phyloP scores from a whole-genome alignment of 30 jellyfish, hydroid and myxozoan species.

The Aurelia coerulea region DNA sequence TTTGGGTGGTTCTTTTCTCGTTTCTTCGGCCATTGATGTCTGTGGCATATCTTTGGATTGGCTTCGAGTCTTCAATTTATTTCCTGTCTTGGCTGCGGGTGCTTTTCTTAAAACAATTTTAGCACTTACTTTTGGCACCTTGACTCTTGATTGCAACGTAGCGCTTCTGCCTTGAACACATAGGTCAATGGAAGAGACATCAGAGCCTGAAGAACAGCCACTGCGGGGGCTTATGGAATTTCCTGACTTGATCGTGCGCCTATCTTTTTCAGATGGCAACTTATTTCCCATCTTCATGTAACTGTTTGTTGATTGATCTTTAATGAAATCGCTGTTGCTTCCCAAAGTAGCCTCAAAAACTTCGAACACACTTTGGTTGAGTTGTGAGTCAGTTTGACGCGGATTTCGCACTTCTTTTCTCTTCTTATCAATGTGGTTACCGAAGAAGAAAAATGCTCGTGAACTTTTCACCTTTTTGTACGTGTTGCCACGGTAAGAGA shows the following conservation, averaged over 20 bases:
- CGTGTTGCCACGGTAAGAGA: background rate
- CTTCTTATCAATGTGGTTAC: background rate
- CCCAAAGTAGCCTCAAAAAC: too few relatives aligned
- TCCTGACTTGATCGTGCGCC: background rate
- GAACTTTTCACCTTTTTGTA: background rate
- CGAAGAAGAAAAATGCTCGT: background rate
- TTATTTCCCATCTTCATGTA: background rate
- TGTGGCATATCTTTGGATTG: background rate
- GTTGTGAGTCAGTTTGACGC: background rate
- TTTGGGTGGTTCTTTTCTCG: background rate
- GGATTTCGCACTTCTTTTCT: background rate
- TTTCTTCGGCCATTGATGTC: background rate
- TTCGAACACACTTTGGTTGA: background rate
- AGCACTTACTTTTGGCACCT: background rate
- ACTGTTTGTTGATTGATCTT: background rate
- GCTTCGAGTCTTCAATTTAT: background rate
- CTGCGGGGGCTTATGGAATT: background rate
- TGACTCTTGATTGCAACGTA: background rate
- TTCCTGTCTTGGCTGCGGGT: background rate
- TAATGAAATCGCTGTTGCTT: background rate
- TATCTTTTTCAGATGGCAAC: background rate
- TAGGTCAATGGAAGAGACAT: background rate
- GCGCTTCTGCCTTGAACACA: slow-evolving; percentile 16
- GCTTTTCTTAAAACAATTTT: background rate
- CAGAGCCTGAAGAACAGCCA: background rate